Percentiles rank a stretch among this genome's conserved stretches.
These are phyloP conservation scores for Tenthredo amoena DNA, from an alignment of 2,888 invertebrate genomes.

Conservation along the genomic window DNA sequence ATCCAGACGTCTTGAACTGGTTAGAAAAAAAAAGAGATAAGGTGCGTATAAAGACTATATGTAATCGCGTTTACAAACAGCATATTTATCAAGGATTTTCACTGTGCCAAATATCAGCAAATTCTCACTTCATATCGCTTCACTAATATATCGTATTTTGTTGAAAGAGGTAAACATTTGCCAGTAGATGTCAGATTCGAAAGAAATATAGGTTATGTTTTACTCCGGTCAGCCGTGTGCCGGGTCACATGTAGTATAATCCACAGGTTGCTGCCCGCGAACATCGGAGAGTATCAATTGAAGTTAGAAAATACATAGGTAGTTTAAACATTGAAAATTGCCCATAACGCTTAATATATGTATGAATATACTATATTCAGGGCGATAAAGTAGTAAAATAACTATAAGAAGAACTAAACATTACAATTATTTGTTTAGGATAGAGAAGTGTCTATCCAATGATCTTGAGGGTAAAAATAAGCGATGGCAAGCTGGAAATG, in stretches of 20 bases:
- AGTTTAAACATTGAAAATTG: not conserved
- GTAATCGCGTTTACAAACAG: not conserved
- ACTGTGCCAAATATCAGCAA: not conserved
- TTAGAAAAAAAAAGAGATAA: not conserved
- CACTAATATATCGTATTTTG: not conserved
- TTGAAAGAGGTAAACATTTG: not conserved
- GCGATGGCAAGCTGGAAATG: constrained; percentile 6
- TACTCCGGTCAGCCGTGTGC: not conserved
- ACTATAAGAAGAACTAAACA: not conserved
- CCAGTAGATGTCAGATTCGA: not conserved
- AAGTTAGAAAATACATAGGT: not conserved
- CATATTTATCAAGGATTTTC: not conserved
- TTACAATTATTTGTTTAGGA: not conserved
- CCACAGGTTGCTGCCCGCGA: constrained; percentile 12
- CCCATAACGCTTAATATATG: not conserved
- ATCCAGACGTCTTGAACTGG: not conserved
- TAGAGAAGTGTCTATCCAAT: not conserved
- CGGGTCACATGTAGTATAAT: not conserved
- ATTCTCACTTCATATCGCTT: not conserved
- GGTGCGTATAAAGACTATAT: not conserved
- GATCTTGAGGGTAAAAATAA: not conserved
- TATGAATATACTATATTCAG: not conserved
- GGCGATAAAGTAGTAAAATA: not conserved
- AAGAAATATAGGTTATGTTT: constrained; percentile 24
- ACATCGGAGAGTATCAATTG: not conserved